Conservation (phyloP, 2,113 vertebrate genomes). For the Benitochromis conjunctus region DNA sequence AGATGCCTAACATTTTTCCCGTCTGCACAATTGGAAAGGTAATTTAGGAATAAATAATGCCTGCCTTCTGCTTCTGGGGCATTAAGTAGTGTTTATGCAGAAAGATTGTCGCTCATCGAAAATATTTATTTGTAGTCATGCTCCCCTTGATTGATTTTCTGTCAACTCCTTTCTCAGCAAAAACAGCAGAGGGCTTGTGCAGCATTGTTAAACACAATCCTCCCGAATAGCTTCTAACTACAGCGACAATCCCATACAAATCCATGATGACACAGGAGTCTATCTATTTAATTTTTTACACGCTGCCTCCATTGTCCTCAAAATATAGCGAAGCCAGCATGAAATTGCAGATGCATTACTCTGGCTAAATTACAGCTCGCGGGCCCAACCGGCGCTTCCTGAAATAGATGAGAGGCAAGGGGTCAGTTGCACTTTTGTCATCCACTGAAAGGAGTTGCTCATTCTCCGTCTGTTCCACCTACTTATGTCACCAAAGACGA, state of each 20-base stretch:
- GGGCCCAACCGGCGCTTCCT: slow-evolving; percentile 11
- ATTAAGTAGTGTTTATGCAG: slow-evolving; percentile 35
- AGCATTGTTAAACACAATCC: slow-evolving; percentile 36
- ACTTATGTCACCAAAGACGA: slow-evolving; percentile 48
- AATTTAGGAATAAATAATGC: slow-evolving; percentile 45
- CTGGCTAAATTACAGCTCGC: slow-evolving; percentile 41
- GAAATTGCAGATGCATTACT: slow-evolving; percentile 50
- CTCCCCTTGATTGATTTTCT: slow-evolving; percentile 49
- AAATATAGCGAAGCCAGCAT: slow-evolving; percentile 41
- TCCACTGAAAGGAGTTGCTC: slow-evolving; percentile 44
- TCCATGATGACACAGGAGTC: slow-evolving; percentile 27
- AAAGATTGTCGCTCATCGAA: slow-evolving; percentile 22
- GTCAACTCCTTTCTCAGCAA: slow-evolving; percentile 21
- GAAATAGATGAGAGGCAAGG: slow-evolving; percentile 51
- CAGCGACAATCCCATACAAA: slow-evolving; percentile 14
- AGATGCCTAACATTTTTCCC: slow-evolving; percentile 11
- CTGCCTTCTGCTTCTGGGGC: background rate
- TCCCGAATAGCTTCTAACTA: background rate
- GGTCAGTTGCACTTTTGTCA: slow-evolving; percentile 56
- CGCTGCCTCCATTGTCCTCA: slow-evolving; percentile 34
- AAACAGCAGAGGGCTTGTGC: slow-evolving; percentile 14
- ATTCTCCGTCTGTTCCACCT: slow-evolving; percentile 25
- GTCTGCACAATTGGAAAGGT: slow-evolving; percentile 17
- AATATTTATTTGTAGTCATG: slow-evolving; percentile 50
- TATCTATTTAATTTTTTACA: slow-evolving; percentile 37